Conservation (phyloP, 2,113 vertebrate genomes). For the Sceloporus undulatus region DNA sequence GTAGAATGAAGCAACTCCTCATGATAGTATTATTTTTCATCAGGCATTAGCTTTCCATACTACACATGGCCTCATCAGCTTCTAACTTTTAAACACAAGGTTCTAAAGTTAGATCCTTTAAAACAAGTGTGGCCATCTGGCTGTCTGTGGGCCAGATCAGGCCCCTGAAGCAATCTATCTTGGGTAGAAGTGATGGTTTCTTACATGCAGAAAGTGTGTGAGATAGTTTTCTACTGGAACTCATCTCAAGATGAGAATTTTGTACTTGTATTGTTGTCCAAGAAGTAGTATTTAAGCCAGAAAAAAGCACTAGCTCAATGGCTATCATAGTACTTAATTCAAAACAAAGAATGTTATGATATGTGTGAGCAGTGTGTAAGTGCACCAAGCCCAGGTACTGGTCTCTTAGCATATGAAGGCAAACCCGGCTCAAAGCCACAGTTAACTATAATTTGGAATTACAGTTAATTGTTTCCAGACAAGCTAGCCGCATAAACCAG, state of each 20-base stretch:
- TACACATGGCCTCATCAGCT: slow-evolving; percentile 1
- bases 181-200: neutral
- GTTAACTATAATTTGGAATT: neutral
- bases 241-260: neutral
- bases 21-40: slow-evolving; percentile 36
- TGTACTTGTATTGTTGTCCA: neutral
- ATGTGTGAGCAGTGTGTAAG: neutral
- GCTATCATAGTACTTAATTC: neutral
- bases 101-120: slow-evolving; percentile 39
- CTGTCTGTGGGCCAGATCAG: neutral
- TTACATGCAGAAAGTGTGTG: neutral
- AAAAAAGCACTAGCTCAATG: neutral
- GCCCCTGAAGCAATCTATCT: neutral
- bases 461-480: neutral
- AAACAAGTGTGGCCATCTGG: slow-evolving; percentile 21
- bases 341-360: neutral
- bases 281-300: neutral
- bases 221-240: neutral
- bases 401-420: neutral
- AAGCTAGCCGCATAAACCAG: neutral
- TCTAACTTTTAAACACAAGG: slow-evolving; percentile 25
- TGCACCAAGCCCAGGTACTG: neutral
- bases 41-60: slow-evolving; percentile 28
- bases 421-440: neutral
- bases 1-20: slow-evolving; percentile 19